Conservation (phyloP, 2,113 vertebrate species). For the Castor canadensis region DNA sequence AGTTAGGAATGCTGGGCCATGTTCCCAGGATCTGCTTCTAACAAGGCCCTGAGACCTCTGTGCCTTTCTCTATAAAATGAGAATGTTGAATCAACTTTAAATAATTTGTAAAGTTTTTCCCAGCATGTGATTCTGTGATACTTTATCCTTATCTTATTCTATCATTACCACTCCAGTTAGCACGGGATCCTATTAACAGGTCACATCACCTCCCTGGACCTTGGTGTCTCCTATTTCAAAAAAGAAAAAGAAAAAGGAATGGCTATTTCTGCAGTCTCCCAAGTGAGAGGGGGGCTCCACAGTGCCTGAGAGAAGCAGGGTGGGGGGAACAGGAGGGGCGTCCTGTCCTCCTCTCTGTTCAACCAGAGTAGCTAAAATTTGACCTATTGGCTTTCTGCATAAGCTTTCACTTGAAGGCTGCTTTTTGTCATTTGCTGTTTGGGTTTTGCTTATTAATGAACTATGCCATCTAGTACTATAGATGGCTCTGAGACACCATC, state of each 20-base stretch:
- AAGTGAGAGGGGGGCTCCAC: background rate
- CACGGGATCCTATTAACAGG: background rate
- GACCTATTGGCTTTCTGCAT: background rate
- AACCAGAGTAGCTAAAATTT: background rate
- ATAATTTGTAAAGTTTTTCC: background rate
- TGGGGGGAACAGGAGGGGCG: background rate
- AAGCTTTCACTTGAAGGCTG: background rate
- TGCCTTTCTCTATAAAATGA: background rate
- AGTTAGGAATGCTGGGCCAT: background rate
- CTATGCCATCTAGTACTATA: background rate
- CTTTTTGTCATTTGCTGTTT: background rate
- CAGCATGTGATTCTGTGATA: background rate
- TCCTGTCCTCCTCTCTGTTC: background rate
- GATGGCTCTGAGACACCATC: background rate
- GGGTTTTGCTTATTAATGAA: background rate
- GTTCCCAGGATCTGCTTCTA: background rate
- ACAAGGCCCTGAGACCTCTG: background rate
- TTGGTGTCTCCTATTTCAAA: background rate
- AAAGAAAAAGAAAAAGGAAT: background rate
- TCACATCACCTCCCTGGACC: background rate
- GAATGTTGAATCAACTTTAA: background rate
- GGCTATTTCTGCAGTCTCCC: background rate
- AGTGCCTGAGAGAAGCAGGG: background rate
- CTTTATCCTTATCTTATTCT: background rate
- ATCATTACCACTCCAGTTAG: background rate